Base-by-base conservation (phyloP, 1,140 invertebrate genomes). In the Gonatopus flavifemur region DNA sequence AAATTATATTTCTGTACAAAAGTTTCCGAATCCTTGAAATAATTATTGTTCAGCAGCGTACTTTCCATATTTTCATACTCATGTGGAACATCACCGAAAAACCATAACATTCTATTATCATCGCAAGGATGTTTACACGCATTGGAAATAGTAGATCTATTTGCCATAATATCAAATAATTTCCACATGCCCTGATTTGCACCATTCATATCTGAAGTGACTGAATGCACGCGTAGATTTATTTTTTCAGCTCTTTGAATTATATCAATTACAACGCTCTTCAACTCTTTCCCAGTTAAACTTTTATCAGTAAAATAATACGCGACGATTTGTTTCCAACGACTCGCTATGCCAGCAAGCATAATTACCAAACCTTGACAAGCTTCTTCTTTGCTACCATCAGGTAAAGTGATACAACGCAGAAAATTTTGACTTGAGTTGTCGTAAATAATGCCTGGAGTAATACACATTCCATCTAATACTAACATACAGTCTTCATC, bases 391-490 rank as follows among this genome's bases (percentile, higher is more conserved):
- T 13, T 33, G 0, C 36, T 5, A 24, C 16, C 24, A 18, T 36
- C n/a, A 24, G 31, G 32, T 20, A 52, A 25, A 13, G 49, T 50
- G 31, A 50, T 40, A 28, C 32, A 22, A 16, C 48, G 39, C 15
- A 42, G n/a, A 22, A 28, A 35, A 18, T 19, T 37, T 25, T 35
- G 33, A 3, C 25, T 50, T 21, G 48, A 42, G 10, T 25, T 16
- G 31, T 46, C 39, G 36, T 8, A 42, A 15, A 43, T 7, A n/a
- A 7, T 22, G 28, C 24, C 38, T 19, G 31, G 8, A 0, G 30
- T 35, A 12, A 50, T 37, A 43, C 21, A 25, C 32, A 56, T 52
- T 35, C 48, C 49, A 48, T 56, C 38, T 8, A 57, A 35, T 24
- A 57, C 22, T 38, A 57, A 25, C 12, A 52, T 22, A 21, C 44